Evolutionary conservation across 2,888 invertebrate species (phyloP).

Genomic region (Epicampocera succincta): DNA sequence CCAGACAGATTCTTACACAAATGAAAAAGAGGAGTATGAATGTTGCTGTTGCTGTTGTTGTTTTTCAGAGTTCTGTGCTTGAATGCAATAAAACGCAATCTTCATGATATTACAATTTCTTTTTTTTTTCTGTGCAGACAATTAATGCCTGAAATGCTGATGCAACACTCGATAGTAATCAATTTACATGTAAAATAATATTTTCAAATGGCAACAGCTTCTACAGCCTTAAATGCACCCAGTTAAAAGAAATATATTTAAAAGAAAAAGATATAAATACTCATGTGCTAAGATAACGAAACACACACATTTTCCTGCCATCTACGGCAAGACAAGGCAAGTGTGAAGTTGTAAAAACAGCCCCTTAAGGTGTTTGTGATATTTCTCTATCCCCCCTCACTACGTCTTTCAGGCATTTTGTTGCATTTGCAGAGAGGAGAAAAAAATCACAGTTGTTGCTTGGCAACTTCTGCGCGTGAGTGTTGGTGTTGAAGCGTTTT

Average conservation of each 20-base stretch:
- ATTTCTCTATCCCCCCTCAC: not conserved
- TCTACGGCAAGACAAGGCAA: constrained; percentile 42
- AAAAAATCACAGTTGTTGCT: constrained; percentile 51
- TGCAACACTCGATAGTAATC: constrained; percentile 59
- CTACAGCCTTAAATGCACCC: constrained; percentile 1
- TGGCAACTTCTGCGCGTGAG: constrained; percentile 48
- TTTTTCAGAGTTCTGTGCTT: not conserved
- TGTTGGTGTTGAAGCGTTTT: constrained; percentile 42
- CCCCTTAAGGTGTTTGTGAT: constrained; percentile 50
- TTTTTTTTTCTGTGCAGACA: constrained; percentile 22
- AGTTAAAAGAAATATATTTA: constrained; percentile 34
- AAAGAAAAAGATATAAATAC: constrained; percentile 37
- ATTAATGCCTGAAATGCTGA: constrained; percentile 50
- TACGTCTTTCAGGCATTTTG: constrained; percentile 28
- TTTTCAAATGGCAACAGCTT: constrained; percentile 19
- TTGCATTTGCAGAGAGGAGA: constrained; percentile 6
- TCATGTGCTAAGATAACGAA: constrained; percentile 10
- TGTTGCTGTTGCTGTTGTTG: not conserved
- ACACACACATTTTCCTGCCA: constrained; percentile 27
- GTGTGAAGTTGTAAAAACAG: constrained; percentile 55
- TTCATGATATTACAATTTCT: constrained; percentile 1
- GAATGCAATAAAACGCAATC: constrained; percentile 37
- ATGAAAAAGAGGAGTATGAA: constrained; percentile 3
- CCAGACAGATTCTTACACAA: constrained; percentile 10
- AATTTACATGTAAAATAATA: constrained; percentile 58